phyloP scores from a whole-genome alignment of 2,113 vertebrate genomes.

The Colinus virginianus region DNA sequence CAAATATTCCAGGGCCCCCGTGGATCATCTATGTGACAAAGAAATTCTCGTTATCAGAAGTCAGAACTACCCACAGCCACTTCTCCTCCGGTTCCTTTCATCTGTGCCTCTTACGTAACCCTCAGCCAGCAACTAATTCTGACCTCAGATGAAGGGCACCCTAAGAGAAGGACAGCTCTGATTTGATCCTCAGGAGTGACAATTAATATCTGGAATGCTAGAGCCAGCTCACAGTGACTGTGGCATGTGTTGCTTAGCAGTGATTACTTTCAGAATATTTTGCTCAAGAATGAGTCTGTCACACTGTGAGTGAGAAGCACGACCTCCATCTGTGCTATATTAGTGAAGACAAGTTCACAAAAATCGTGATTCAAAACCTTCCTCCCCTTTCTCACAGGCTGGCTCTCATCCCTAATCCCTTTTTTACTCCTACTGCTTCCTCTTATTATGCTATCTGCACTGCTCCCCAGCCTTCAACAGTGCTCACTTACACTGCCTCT shows the following conservation, averaged over 20 bases:
- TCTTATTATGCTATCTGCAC: neutral
- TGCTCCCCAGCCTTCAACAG: neutral
- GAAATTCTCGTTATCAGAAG: neutral
- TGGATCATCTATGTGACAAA: neutral
- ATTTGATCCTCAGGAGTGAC: neutral
- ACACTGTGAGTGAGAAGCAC: neutral
- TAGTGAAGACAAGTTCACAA: neutral
- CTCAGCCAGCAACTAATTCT: neutral
- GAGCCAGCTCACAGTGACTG: neutral
- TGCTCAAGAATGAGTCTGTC: constrained; percentile 19
- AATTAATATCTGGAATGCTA: neutral
- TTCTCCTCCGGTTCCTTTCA: constrained; percentile 17
- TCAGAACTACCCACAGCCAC: constrained; percentile 6
- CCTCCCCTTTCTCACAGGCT: neutral
- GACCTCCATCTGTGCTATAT: constrained; percentile 25
- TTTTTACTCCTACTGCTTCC: neutral
- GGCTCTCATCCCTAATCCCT: neutral
- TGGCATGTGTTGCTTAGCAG: neutral
- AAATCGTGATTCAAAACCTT: neutral
- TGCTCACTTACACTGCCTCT: neutral
- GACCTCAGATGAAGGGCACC: constrained; percentile 26
- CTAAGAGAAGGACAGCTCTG: neutral
- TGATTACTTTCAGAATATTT: constrained; percentile 6
- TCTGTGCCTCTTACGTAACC: constrained; percentile 32
- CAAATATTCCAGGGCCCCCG: neutral